A percentile compares a stretch with the other conserved stretches of the same genome.
Conservation (phyloP, 2,797 vertebrate species). For the Melopsittacus undulatus region DNA sequence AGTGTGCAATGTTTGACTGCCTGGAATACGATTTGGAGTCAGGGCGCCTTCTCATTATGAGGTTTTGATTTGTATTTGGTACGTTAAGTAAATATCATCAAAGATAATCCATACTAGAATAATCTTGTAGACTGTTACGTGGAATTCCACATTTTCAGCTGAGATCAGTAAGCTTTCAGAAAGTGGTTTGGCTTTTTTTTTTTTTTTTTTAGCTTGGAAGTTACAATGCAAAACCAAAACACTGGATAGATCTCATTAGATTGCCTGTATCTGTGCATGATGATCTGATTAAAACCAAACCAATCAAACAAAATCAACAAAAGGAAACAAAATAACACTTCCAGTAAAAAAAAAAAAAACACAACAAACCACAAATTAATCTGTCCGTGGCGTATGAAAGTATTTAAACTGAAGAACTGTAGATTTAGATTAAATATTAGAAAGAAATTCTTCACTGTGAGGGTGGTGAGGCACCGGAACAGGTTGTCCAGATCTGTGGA, state of each 20-base stretch:
- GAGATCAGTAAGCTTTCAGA: constrained; percentile 31
- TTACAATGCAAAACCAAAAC: constrained; percentile 21
- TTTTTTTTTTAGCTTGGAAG: constrained; percentile 39
- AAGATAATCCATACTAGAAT: constrained; percentile 5
- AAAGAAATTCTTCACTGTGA: neutral
- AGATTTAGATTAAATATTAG: neutral
- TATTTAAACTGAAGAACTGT: neutral
- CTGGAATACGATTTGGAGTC: neutral
- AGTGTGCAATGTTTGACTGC: neutral
- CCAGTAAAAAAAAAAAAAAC: neutral
- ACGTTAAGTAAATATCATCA: neutral
- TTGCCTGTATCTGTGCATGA: neutral
- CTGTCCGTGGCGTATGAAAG: neutral
- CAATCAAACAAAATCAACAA: neutral
- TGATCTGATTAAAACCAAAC: neutral
- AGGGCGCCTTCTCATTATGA: neutral
- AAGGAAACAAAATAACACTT: neutral
- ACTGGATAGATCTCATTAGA: constrained; percentile 12
- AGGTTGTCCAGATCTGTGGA: neutral
- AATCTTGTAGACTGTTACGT: neutral
- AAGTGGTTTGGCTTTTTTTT: constrained; percentile 10
- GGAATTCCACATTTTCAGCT: neutral
- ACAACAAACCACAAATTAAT: neutral
- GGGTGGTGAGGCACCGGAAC: neutral
- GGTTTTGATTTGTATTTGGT: neutral